Base-by-base conservation (phyloP, 2,888 invertebrate genomes). In the Blastobasis adustella region DNA sequence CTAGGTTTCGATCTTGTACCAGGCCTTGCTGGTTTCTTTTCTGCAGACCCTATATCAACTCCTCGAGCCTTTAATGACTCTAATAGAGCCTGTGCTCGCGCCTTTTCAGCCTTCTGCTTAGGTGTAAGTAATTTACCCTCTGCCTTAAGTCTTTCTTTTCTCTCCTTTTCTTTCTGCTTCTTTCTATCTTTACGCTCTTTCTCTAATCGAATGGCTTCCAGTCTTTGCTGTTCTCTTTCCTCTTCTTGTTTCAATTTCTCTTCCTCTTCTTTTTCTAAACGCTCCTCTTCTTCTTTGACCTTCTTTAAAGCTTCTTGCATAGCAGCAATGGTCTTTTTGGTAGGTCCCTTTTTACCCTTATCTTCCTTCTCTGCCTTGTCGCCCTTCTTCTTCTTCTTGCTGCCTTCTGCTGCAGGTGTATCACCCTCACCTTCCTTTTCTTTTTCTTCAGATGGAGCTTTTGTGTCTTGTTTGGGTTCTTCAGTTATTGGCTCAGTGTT, bases 121-220 rank as follows among this genome's bases (percentile, higher is more conserved):
- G 96, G 93, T 3, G 98, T 98, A 54, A 98, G 82, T 40, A 97
- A 89, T 82, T 97, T 98, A 4, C 99, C 99, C 84, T 98, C 98
- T n/a, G 96, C 96, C 79, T 98, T 98, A 63, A 97, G 89, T 70
- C 96, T 91, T 68, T 97, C 97, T 79, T 96, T 97, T 49, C 95
- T 91, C 72, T 98, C 98, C 71, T 96, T 97, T 82, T 98, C 96
- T 71, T 96, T 96, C 68, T 94, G 94, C 74, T 97, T 98, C 76
- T 94, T 96, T 71, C 92, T 93, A 60, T 96, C 96, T 71, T 95
- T 97, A 57, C 91, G 90, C 75, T 98, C 98, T 66, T 96, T 94
- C 74, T 98, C 98, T 58, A 95, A 80, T 54, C 94, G 81, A 63
- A 91, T 88, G 72, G 92, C 93, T 84, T 97, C 96, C 57, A 94